phyloP scores from a whole-genome alignment of 2,888 invertebrate species.

The Encarsia formosa region DNA sequence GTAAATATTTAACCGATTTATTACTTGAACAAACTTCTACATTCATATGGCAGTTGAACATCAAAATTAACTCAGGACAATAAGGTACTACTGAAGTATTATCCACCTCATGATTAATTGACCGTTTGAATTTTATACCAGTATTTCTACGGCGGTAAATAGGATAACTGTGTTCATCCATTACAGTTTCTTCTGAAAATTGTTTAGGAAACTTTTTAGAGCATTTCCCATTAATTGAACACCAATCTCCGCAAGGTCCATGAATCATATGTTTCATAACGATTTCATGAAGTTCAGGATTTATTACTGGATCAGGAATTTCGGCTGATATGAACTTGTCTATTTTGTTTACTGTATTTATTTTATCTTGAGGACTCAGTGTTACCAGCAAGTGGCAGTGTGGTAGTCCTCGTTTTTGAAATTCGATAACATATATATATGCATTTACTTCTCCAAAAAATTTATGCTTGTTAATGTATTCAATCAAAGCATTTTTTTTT shows the following conservation, averaged over 20 bases:
- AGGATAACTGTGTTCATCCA: constrained; percentile 32
- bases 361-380: constrained; percentile 23
- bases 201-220: background rate
- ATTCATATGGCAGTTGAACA: constrained; percentile 36
- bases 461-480: constrained; percentile 14
- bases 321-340: constrained; percentile 34
- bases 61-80: constrained; percentile 26
- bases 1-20: constrained; percentile 35
- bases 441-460: constrained; percentile 13
- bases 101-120: constrained; percentile 28
- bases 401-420: constrained; percentile 14
- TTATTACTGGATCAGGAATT: constrained; percentile 32
- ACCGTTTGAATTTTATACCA: constrained; percentile 14
- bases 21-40: constrained; percentile 36
- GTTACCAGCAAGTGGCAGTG: constrained; percentile 10
- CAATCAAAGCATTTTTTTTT: constrained; percentile 9
- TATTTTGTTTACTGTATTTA: constrained; percentile 11
- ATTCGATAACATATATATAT: constrained; percentile 17
- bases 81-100: constrained; percentile 40
- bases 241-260: constrained; percentile 38
- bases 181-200: constrained; percentile 19
- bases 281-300: constrained; percentile 34
- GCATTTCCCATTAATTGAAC: constrained; percentile 1
- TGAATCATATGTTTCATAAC: constrained; percentile 41
- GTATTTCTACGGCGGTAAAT: constrained; percentile 29